A percentile compares a stretch with the other conserved stretches of the same genome.
Conservation (phyloP, 2,888 invertebrate genomes). For the Ophion ventricosus region DNA sequence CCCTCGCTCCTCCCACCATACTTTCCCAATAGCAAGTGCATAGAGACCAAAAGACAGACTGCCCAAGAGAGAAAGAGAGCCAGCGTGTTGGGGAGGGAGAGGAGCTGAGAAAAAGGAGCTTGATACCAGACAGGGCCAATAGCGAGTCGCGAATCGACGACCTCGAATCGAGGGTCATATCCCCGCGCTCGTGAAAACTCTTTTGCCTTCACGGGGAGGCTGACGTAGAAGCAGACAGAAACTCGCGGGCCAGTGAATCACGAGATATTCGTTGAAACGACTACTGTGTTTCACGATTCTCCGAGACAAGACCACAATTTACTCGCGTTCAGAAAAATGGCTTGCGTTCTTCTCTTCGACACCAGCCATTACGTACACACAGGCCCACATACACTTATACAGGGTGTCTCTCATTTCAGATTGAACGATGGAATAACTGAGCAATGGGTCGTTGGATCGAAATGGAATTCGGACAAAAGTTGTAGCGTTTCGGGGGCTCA, state of each 20-base stretch:
- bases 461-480: too few species aligned
- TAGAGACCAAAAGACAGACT: conserved; percentile 6
- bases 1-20: conserved; percentile 8
- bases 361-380: too few species aligned
- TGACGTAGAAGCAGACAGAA: conserved; percentile 17
- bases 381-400: neutral
- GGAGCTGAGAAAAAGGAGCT: conserved; percentile 16
- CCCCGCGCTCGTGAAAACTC: conserved; percentile 55
- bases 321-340: neutral
- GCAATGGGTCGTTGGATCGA: too few species aligned
- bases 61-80: conserved; percentile 49
- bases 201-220: conserved; percentile 36
- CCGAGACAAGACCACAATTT: neutral
- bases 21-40: conserved; percentile 34
- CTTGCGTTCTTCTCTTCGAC: neutral
- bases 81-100: conserved; percentile 36
- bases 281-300: conserved; percentile 14
- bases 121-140: conserved; percentile 11
- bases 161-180: conserved; percentile 62
- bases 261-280: conserved; percentile 53
- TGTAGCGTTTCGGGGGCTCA: too few species aligned
- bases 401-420: neutral
- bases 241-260: conserved; percentile 52
- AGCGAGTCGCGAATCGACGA: conserved; percentile 47
- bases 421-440: too few species aligned